A percentile compares a stretch with the other conserved stretches of the same genome.
These are phyloP conservation scores for human DNA, from an alignment of 2,113 vertebrate genomes.

Conservation along the genomic window DNA sequence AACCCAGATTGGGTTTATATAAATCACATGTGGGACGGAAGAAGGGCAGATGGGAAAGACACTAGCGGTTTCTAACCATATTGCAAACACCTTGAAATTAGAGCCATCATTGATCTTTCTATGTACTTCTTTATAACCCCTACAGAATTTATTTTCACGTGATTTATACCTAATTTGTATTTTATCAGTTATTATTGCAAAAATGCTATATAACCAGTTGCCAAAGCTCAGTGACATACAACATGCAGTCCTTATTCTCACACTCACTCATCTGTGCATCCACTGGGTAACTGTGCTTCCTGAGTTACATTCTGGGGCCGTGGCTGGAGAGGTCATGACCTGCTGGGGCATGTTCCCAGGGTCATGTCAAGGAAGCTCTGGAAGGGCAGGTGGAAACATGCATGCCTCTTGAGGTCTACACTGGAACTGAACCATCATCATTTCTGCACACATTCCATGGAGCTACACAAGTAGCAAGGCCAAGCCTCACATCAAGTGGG, in stretches of 20 bases:
- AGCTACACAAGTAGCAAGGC: neutral
- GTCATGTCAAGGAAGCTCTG: neutral
- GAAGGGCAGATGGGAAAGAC: too few species aligned
- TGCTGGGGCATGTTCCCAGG: neutral
- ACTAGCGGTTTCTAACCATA: neutral
- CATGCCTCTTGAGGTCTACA: neutral
- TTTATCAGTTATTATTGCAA: neutral
- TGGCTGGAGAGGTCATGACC: neutral
- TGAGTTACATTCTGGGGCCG: too few species aligned
- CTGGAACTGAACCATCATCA: neutral
- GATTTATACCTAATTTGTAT: neutral
- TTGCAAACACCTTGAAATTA: neutral
- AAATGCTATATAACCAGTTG: neutral
- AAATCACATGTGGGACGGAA: neutral
- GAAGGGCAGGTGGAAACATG: neutral
- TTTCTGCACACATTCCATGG: neutral
- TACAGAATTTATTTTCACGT: neutral
- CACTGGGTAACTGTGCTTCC: fast-evolving
- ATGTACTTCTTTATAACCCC: neutral
- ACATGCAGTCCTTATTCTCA: fast-evolving
- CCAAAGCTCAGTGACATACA: neutral
- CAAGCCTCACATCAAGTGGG: neutral
- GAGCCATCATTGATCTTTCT: neutral
- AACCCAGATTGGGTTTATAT: neutral
- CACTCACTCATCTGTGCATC: fast-evolving